Evolutionary conservation across 2,113 vertebrate genomes (phyloP).

Genomic region (Colinus virginianus): DNA sequence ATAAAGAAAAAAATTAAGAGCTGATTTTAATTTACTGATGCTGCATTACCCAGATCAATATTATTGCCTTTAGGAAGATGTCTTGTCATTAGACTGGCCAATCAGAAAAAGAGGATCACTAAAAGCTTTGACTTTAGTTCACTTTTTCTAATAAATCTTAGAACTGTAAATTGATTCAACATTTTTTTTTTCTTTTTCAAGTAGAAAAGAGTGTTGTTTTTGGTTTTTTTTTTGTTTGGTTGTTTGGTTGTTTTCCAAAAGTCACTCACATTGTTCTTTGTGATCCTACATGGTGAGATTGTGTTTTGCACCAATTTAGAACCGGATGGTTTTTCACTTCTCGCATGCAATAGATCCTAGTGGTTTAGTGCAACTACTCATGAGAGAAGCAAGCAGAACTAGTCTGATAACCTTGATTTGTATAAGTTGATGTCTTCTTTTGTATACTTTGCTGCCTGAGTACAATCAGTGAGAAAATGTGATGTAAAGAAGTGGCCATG

Average conservation of each 20-base stretch:
- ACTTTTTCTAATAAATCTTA: slow-evolving; percentile 32
- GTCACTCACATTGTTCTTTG: background rate
- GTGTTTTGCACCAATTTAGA: background rate
- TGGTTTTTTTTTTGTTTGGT: background rate
- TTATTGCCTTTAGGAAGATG: slow-evolving; percentile 14
- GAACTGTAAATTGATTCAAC: background rate
- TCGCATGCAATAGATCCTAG: background rate
- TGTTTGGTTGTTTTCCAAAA: slow-evolving; percentile 4
- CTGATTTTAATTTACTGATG: slow-evolving; percentile 44
- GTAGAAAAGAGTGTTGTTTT: background rate
- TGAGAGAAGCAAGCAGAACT: background rate
- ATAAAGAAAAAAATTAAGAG: background rate
- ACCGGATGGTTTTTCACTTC: background rate
- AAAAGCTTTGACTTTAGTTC: slow-evolving; percentile 25
- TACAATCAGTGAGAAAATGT: fast-evolving
- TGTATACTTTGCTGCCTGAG: background rate
- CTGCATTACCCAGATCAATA: slow-evolving; percentile 29
- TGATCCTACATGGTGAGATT: background rate
- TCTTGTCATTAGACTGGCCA: slow-evolving; percentile 36
- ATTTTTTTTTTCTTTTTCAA: background rate
- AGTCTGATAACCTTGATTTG: background rate
- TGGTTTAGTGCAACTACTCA: background rate
- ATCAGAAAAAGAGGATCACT: slow-evolving; percentile 22
- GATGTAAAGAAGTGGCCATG: background rate
- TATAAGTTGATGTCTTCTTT: background rate